These are phyloP conservation scores for Lasioglossum pauxillum DNA, from an alignment of 2,888 invertebrate genomes.

Conservation along the genomic window DNA sequence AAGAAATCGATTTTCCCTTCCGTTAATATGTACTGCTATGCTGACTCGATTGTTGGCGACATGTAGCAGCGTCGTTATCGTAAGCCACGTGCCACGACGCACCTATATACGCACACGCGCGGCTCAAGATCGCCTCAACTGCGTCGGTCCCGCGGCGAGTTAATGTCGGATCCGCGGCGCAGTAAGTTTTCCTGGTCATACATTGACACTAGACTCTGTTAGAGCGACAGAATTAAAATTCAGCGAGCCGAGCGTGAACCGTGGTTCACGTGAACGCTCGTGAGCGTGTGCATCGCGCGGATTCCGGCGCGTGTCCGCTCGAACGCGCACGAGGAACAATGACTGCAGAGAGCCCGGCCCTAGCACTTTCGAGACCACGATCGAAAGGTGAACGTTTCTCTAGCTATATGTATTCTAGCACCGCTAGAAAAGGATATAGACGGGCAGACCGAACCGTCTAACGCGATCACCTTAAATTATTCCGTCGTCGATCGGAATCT, in stretches of 20 bases:
- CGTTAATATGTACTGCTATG: not conserved
- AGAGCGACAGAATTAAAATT: slow-evolving; percentile 64
- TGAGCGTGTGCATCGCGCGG: slow-evolving; percentile 22
- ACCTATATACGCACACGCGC: slow-evolving; percentile 19
- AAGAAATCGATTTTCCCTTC: not conserved
- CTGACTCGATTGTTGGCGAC: not conserved
- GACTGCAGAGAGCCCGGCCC: not conserved
- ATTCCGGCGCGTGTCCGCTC: slow-evolving; percentile 31
- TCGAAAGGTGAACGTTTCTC: slow-evolving; percentile 49
- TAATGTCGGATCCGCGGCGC: slow-evolving; percentile 49
- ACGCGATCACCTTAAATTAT: not conserved
- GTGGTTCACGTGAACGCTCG: no score
- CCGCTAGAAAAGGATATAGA: slow-evolving; percentile 14
- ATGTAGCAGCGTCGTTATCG: slow-evolving; percentile 45
- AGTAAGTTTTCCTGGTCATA: slow-evolving; percentile 53
- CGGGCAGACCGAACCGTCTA: not conserved
- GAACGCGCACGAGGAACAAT: slow-evolving; percentile 30
- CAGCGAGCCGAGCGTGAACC: slow-evolving; percentile 21
- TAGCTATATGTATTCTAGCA: not conserved
- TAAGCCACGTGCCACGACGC: slow-evolving; percentile 56
- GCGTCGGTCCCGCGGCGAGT: slow-evolving; percentile 44
- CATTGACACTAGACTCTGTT: slow-evolving; percentile 28
- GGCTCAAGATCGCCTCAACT: slow-evolving; percentile 46
- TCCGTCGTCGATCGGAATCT: slow-evolving; percentile 1
- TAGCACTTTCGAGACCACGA: slow-evolving; percentile 8